Conservation (phyloP, 2,113 vertebrate genomes). For the Merops nubicus region DNA sequence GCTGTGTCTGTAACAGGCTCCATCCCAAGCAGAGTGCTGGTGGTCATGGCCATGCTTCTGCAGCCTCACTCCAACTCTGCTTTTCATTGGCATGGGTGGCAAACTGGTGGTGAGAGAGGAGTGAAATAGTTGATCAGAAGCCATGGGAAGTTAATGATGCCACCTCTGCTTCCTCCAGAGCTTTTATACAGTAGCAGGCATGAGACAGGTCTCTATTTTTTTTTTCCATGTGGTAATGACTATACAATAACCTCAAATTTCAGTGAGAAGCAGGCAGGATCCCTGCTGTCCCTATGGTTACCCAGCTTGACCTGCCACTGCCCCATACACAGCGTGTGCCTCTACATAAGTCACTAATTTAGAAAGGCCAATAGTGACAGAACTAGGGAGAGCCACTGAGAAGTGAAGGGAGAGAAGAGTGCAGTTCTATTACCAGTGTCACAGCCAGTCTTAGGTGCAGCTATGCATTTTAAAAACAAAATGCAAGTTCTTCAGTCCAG, state of each 20-base stretch:
- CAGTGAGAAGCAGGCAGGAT: background rate
- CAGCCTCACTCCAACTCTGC: too few species aligned
- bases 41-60: background rate
- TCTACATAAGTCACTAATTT: background rate
- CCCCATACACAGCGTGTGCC: fast-evolving
- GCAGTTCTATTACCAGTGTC: background rate
- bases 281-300: background rate
- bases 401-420: background rate
- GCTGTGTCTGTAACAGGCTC: background rate
- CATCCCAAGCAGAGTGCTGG: background rate
- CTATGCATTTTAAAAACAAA: background rate
- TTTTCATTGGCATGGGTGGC: background rate
- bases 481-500: background rate
- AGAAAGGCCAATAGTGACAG: background rate
- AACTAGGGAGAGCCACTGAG: background rate
- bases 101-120: background rate
- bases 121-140: background rate
- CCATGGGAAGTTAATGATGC: background rate
- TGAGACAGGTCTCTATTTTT: background rate
- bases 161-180: background rate
- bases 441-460: background rate
- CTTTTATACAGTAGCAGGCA: background rate
- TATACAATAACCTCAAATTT: background rate
- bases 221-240: background rate
- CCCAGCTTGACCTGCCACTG: background rate